A percentile compares a stretch with the other conserved stretches of the same genome.
phyloP scores from a whole-genome alignment of 1,140 invertebrate species.

The Eriocheir sinensis region DNA sequence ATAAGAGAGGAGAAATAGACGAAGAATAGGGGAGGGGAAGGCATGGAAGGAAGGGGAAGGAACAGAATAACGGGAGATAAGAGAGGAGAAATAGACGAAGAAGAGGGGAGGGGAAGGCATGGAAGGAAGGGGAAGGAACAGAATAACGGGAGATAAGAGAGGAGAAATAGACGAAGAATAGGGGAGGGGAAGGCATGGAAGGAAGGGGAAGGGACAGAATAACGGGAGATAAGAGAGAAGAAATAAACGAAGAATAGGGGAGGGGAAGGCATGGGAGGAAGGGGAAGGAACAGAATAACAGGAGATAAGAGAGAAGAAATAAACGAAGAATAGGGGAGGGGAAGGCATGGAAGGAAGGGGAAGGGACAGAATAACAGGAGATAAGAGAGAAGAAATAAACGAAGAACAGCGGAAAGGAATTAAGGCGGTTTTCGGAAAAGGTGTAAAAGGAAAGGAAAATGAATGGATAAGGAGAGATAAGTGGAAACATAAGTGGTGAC shows the following conservation, averaged over 20 bases:
- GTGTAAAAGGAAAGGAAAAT: no score
- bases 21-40: neutral
- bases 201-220: neutral
- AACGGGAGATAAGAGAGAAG: no score
- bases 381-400: neutral
- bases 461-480: no score
- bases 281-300: neutral
- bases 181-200: neutral
- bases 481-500: neutral
- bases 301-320: neutral
- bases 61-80: neutral
- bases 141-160: no score
- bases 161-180: no score
- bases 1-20: neutral
- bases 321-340: no score
- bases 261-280: neutral
- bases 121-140: no score
- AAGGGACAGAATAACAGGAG: neutral
- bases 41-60: neutral
- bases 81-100: neutral
- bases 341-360: no score
- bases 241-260: neutral
- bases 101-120: no score
- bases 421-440: no score
- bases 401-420: neutral